phyloP scores from a whole-genome alignment of 92 coral and sea anemone species.

The Porites divaricata region DNA sequence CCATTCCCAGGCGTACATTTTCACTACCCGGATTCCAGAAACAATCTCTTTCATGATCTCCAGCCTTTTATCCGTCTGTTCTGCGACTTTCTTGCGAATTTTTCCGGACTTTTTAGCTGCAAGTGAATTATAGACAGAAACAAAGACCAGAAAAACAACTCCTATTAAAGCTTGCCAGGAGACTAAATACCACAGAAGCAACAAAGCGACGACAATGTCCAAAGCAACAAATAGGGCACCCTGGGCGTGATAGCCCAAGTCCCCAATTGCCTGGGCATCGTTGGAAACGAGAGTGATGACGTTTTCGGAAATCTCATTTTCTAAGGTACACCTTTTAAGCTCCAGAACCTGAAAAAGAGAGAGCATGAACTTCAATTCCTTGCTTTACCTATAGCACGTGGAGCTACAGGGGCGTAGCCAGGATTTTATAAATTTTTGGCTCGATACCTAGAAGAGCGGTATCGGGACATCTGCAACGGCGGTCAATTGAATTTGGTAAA shows the following conservation, averaged over 20 bases:
- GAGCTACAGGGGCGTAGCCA: background rate
- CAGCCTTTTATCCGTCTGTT: conserved; percentile 21
- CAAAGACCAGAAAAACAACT: background rate
- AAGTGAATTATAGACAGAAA: conserved; percentile 11
- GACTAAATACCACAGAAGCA: conserved; percentile 17
- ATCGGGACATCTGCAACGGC: too few species aligned
- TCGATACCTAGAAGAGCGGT: too few species aligned
- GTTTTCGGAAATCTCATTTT: conserved; percentile 24
- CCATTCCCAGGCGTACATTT: conserved; percentile 54
- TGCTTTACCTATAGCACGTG: background rate
- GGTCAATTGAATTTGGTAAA: too few species aligned
- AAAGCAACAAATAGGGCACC: background rate
- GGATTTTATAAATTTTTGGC: too few species aligned
- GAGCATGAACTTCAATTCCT: background rate
- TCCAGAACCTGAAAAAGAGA: conserved; percentile 1
- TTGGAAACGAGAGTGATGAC: conserved; percentile 29
- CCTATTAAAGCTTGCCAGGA: conserved; percentile 47
- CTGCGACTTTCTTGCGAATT: conserved; percentile 11
- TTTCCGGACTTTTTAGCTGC: conserved; percentile 19
- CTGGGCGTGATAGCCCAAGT: background rate
- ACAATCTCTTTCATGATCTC: conserved; percentile 33
- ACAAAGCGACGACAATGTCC: conserved; percentile 8
- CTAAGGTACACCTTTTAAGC: conserved; percentile 1
- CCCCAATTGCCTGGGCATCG: conserved; percentile 31
- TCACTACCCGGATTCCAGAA: conserved; percentile 25